These are phyloP conservation scores for Synergus umbraculus DNA, from an alignment of 2,888 invertebrate species.

Conservation along the genomic window DNA sequence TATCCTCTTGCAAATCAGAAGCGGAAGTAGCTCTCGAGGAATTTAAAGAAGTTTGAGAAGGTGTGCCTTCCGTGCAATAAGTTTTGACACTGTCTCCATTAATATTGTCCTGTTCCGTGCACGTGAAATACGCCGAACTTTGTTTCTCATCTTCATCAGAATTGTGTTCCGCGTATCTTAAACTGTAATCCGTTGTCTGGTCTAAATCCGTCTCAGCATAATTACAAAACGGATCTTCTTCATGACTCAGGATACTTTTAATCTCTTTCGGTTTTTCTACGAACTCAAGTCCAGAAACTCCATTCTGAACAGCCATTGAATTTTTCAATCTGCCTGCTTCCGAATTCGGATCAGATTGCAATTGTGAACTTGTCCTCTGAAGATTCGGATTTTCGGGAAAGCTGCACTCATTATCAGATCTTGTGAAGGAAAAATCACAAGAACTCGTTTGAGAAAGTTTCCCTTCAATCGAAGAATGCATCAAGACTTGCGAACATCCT, in stretches of 20 bases:
- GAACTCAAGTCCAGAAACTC: background rate
- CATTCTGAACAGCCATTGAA: background rate
- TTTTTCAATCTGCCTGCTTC: background rate
- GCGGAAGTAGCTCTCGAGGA: conserved; percentile 94
- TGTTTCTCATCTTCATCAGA: conserved; percentile 79
- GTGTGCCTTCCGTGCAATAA: conserved; percentile 94
- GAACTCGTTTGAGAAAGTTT: conserved; percentile 19
- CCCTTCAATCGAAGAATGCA: conserved; percentile 70
- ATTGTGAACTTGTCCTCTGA: too few relatives aligned
- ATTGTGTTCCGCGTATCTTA: conserved; percentile 91
- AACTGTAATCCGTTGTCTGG: conserved; percentile 93
- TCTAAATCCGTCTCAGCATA: conserved; percentile 72
- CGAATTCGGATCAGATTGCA: background rate
- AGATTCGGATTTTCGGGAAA: background rate
- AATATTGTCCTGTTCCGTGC: conserved; percentile 74
- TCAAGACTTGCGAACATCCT: conserved; percentile 67
- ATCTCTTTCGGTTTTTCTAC: background rate
- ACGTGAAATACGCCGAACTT: conserved; percentile 64
- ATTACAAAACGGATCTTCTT: conserved; percentile 63
- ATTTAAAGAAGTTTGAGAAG: conserved; percentile 81
- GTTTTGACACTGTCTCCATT: conserved; percentile 91
- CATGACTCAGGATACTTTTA: conserved; percentile 14
- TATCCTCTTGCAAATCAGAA: conserved; percentile 85
- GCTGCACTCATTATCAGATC: background rate
- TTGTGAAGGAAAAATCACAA: conserved; percentile 1